Evolutionary conservation across 2,888 invertebrate species (phyloP), one percentile per base, ranked within the genome.

Genomic region (Lycaena phlaeas): DNA sequence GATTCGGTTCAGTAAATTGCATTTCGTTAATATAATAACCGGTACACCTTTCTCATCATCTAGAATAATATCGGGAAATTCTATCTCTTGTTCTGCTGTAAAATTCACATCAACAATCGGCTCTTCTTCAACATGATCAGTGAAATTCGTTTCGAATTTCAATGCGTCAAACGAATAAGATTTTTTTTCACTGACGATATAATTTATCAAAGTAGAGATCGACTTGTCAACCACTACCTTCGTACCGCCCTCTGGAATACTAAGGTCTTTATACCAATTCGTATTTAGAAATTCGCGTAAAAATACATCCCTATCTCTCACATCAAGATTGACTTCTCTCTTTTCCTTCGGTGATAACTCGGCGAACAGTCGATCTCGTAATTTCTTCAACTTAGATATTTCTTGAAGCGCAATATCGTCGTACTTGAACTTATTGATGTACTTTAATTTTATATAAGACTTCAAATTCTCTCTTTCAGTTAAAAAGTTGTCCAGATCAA

Each of bases 31-130:
- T 27, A 67, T 38, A 36, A 68, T 41, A 22, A 68, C 68, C 37
- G 68, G 67, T 2, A 68, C 53, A 44, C 64, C 66, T 51, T 55
- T 67, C 0, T 67, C 61, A 28, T 64, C 57, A 5, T 54, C 54
- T 12, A 62, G 34, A 45, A 68, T 67, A 2, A 68, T 52, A 39
- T 68, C 68, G 31, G 67, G 68, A 26, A 68, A 68, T 18, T 49
- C 50, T n/a, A 67, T 63, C 52, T 63, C 60, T 53, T 62, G 56
- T 36, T 59, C 63, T 4, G 49, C 11, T 34, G 50, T 18, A 25
- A 65, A 64, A 42, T 59, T 42, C 1, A 61, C 48, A 38, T 63
- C 50, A 11, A 50, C 50, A 1, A 62, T 53, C 2, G 36, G 43
- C 42, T 64, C 57, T 38, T 64, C 60, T 31, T 45, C 45, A 14